Conservation (phyloP, 1,140 invertebrate genomes). For the Lineus longissimus region DNA sequence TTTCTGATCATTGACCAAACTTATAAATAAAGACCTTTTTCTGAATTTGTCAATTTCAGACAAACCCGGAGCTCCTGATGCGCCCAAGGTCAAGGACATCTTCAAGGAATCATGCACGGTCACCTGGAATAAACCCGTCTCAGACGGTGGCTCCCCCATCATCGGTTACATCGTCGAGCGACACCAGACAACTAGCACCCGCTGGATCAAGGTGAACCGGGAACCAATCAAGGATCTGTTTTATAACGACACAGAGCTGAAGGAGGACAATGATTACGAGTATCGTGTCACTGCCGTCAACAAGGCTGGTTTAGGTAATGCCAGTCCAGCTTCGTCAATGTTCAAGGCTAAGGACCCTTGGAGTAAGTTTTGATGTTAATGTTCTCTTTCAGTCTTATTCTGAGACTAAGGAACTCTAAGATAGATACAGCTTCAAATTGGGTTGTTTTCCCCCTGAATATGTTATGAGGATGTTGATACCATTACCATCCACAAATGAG, state of each 20-base stretch:
- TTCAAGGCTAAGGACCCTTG: constrained; percentile 70
- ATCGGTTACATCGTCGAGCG: constrained; percentile 83
- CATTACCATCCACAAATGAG: no score
- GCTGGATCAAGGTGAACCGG: constrained; percentile 63
- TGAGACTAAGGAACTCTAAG: no score
- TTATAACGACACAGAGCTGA: constrained; percentile 56
- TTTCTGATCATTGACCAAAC: not conserved
- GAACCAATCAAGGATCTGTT: constrained; percentile 23
- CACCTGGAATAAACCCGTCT: constrained; percentile 50
- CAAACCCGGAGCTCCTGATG: constrained; percentile 45
- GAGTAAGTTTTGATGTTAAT: constrained; percentile 55
- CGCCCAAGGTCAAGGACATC: constrained; percentile 55
- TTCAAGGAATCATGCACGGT: constrained; percentile 76
- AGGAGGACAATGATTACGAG: constrained; percentile 91
- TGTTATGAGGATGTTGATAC: no score
- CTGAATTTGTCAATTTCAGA: constrained; percentile 9
- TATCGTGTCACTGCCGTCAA: constrained; percentile 90
- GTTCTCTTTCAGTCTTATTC: no score
- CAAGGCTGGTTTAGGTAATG: constrained; percentile 79
- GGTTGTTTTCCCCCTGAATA: no score
- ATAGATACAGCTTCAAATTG: no score
- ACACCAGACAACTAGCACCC: constrained; percentile 84
- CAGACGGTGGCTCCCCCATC: constrained; percentile 61
- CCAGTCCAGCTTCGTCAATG: constrained; percentile 60
- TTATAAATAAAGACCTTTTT: not conserved